Evolutionary conservation across 2,888 invertebrate genomes (phyloP), one percentile per base, ranked within the genome.

Genomic region (Podabrus alpinus): DNA sequence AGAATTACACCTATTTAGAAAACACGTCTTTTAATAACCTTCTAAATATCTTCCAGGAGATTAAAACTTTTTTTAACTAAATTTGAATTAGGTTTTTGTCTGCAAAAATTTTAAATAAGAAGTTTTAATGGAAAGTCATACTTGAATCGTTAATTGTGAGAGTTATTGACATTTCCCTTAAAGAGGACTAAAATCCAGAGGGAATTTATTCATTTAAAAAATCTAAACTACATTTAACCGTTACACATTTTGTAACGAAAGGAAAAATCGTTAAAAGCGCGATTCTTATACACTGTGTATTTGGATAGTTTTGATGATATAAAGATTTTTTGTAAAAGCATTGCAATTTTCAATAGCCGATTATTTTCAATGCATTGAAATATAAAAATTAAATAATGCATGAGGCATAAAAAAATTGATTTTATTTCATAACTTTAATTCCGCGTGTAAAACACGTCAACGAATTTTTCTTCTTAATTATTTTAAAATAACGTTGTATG

Each of bases 1-100:
- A 81, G 80, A 82, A 81, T 83, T 83, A 83, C 80, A 78, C 81
- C 81, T 74, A 82, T 83, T 80, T 81, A 81, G 76, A 80, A 74
- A 77, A 80, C 79, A 81, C 79, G 79, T 80, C 81, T 81, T 80
- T 75, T 75, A 73, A 76, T 72, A 77, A 77, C 75, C 72, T 78
- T 68, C 71, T 71, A 73, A 73, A 69, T 68, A 73, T 71, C 68
- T 25, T 70, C 11, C 13, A 69, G 66, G 59, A 69, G 15, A 66
- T 69, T 45, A 29, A 59, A 16, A 17, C 67, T 67, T 72, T 67
- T 25, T 25, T 21, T 60, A 70, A 64, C 25, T 24, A 29, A 11
- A 29, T 64, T 61, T 70, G 15, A 29, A 64, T 64, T 16, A 29
- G 67, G 29, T 59, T 72, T 16, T 60, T 45, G n/a, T n/a, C n/a